Base-by-base conservation (phyloP, 1,140 invertebrate genomes). In the Bombus superbus region DNA sequence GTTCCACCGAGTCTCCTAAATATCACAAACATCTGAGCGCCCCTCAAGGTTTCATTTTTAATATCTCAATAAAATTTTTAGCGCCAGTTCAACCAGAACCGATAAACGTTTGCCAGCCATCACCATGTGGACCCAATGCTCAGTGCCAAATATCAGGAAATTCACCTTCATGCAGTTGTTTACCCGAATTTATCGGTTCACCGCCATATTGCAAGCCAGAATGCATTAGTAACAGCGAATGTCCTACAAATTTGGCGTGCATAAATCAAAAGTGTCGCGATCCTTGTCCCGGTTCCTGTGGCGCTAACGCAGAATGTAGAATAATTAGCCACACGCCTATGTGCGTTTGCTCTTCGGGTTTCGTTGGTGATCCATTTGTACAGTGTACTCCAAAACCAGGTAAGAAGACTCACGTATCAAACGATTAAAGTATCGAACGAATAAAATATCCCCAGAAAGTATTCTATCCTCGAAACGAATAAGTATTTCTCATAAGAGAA, bases 331-430 rank as follows among this genome's bases (percentile, higher is more conserved):
- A 97, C 75, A 94, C 93, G 2, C 93, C 96, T 5, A 95, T 95
- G 82, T 96, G 97, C 92, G 96, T 96, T 91, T 98, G 97, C 92
- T 95, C 96, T 38, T 90, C 95, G 78, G 96, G 96, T 81, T 97
- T 96, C 93, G 96, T 96, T 83, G 97, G 98, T 62, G 97, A 98
- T 96, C 97, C 98, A 64, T 97, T 98, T 88, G 92, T 96, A 47
- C 94, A 96, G 86, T 98, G 97, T 92, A 94, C 84, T 40, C 57
- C 78, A 8, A 88, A 69, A 15, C 77, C 76, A 87, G 85, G 89
- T 90, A 88, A 90, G 81, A 57, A 22, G 47, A 53, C 18, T 22
- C 47, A 8, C 18, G 0, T 18, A 53, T 53, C 6, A 47, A 62
- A 25, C 4, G 22, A 28, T 13, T 10, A 11, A 13, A 53, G 3